Conservation (phyloP, 2,797 vertebrate species). For the Hipposideros larvatus region DNA sequence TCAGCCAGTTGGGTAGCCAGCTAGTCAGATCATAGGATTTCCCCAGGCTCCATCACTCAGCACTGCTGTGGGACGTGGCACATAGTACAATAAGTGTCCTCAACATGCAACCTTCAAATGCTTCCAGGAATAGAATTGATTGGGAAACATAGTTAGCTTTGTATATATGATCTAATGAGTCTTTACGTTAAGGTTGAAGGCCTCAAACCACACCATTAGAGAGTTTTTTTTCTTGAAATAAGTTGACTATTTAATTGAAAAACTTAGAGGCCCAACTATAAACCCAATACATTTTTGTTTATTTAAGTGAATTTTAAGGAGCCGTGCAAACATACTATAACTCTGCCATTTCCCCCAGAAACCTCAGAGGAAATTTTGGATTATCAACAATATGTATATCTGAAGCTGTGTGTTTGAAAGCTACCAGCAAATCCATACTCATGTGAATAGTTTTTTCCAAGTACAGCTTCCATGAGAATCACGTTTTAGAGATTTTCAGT, state of each 20-base stretch:
- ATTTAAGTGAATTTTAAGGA: background rate
- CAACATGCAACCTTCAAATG: background rate
- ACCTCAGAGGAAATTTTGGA: background rate
- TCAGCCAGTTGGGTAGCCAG: background rate
- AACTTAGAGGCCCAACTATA: background rate
- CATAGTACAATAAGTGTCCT: background rate
- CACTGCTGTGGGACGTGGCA: background rate
- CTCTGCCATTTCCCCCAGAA: constrained; percentile 13
- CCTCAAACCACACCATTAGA: background rate
- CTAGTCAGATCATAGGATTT: background rate
- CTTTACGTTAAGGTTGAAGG: background rate
- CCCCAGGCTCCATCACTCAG: background rate
- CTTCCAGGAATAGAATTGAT: background rate
- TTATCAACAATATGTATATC: background rate
- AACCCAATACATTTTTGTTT: background rate
- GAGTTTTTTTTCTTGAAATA: background rate
- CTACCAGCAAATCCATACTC: background rate
- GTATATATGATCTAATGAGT: background rate
- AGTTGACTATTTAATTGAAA: constrained; percentile 3
- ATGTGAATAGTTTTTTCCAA: background rate
- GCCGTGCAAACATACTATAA: background rate
- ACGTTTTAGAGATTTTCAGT: background rate
- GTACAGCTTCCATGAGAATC: background rate
- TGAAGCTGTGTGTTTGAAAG: constrained; percentile 24
- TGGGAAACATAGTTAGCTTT: background rate